Percentiles rank a stretch among this genome's conserved stretches.
These are phyloP conservation scores for Pyrrhosoma nymphula DNA, from an alignment of 2,888 invertebrate species.

Conservation along the genomic window DNA sequence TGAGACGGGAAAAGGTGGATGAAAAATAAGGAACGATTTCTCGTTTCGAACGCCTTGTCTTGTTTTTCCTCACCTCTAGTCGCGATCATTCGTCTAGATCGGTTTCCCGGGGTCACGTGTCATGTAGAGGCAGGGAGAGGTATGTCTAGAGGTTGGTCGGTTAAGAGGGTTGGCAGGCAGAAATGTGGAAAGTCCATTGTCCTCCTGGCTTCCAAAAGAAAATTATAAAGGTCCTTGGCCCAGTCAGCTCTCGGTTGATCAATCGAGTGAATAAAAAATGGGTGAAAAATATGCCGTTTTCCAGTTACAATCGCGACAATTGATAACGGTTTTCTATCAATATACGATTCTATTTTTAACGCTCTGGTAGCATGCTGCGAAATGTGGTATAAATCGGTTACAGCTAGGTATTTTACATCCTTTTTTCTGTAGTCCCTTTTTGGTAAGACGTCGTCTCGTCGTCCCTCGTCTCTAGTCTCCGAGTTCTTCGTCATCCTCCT, in stretches of 20 bases:
- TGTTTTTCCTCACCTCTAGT: conserved; percentile 27
- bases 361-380: not conserved
- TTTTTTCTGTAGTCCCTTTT: not conserved
- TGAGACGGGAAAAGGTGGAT: not conserved
- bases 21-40: not conserved
- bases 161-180: not conserved
- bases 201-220: conserved; percentile 1
- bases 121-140: conserved; percentile 1
- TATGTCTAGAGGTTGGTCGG: not conserved
- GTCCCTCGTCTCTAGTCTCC: not conserved
- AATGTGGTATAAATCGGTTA: not conserved
- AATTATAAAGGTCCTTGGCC: conserved; percentile 48
- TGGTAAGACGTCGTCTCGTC: no score
- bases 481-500: not conserved
- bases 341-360: not conserved
- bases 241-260: conserved; percentile 20
- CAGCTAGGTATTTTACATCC: not conserved
- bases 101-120: conserved; percentile 50
- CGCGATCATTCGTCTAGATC: not conserved
- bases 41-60: not conserved
- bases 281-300: not conserved
- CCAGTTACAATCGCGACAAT: conserved; percentile 1
- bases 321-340: conserved; percentile 13
- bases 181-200: conserved; percentile 36
- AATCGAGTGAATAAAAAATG: not conserved